Conservation (phyloP, 1,140 invertebrate genomes). For the Brachionus plicatilis region DNA sequence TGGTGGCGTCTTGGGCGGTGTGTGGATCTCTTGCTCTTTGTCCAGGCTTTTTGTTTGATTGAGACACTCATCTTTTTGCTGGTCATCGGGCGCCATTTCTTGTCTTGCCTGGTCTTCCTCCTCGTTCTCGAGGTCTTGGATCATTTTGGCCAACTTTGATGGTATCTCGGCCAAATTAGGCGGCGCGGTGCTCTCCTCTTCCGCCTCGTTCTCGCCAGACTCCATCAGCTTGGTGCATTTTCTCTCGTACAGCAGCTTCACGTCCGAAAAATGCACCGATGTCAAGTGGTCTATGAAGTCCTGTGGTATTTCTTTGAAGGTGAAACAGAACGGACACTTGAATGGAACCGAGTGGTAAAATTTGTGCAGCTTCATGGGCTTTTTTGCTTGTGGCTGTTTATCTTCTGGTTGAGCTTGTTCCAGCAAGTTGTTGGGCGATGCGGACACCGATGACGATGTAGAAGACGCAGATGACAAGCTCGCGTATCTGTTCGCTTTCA, state of each 20-base stretch:
- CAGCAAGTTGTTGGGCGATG: background rate
- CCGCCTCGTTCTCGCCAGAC: background rate
- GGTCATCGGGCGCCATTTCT: background rate
- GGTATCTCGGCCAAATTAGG: background rate
- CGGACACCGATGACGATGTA: constrained; percentile 11
- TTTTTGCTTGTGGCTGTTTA: background rate
- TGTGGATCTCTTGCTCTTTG: constrained; percentile 29
- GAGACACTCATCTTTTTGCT: background rate
- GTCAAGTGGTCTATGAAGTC: constrained; percentile 36
- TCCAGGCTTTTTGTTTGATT: background rate
- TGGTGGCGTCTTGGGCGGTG: constrained; percentile 16
- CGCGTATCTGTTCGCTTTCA: constrained; percentile 1
- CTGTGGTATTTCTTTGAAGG: constrained; percentile 27
- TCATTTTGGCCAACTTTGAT: constrained; percentile 12
- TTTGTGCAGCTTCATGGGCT: constrained; percentile 31
- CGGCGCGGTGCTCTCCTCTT: background rate
- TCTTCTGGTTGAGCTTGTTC: background rate
- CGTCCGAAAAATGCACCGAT: constrained; percentile 24
- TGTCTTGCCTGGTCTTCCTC: background rate
- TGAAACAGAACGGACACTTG: constrained; percentile 39
- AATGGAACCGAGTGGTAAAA: constrained; percentile 35
- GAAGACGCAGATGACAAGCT: constrained; percentile 26
- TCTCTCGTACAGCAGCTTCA: constrained; percentile 26
- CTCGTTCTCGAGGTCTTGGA: background rate
- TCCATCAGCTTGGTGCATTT: background rate